A percentile compares a stretch with the other conserved stretches of the same genome.
phyloP scores from a whole-genome alignment of 2,113 vertebrate species.

The Thermophis baileyi region DNA sequence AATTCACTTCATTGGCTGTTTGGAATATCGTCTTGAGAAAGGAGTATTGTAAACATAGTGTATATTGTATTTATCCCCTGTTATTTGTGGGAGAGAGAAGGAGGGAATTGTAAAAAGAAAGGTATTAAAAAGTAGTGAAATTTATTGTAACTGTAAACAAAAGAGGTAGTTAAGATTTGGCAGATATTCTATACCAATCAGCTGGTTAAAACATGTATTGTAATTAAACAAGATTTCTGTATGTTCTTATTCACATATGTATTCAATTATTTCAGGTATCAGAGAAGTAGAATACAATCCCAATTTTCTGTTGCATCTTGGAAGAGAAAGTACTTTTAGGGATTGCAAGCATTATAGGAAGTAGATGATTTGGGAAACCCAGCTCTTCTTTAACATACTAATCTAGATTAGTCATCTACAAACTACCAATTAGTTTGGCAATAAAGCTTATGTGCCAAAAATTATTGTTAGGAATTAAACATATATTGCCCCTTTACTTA shows the following conservation, averaged over 20 bases:
- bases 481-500: neutral
- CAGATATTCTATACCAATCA: neutral
- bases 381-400: neutral
- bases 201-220: neutral
- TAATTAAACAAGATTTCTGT: neutral
- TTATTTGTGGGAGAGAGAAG: neutral
- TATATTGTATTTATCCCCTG: neutral
- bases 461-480: neutral
- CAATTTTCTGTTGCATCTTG: neutral
- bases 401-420: neutral
- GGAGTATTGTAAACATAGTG: neutral
- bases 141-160: neutral
- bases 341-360: neutral
- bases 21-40: neutral
- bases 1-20: neutral
- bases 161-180: neutral
- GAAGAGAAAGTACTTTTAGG: neutral
- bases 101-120: neutral
- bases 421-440: neutral
- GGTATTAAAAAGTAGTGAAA: neutral
- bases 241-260: neutral
- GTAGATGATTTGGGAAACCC: neutral
- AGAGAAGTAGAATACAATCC: neutral
- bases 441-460: neutral
- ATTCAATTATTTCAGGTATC: neutral